Conservation (phyloP, 2,797 vertebrate species). For the Agapornis canus region DNA sequence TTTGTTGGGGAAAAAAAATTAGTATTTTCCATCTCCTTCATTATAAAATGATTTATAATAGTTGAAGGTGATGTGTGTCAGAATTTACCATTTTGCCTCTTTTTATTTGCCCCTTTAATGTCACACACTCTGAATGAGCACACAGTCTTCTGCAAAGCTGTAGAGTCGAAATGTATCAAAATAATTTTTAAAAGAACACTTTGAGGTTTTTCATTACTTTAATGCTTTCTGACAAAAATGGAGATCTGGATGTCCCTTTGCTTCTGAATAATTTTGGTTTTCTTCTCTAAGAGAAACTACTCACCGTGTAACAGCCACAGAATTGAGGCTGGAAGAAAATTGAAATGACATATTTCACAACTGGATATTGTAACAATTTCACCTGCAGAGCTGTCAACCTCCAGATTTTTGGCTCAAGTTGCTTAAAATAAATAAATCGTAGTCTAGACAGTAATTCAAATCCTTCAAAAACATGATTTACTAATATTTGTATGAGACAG, state of each 20-base stretch:
- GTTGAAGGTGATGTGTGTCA: not conserved
- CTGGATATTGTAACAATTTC: not conserved
- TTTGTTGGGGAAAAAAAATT: not conserved
- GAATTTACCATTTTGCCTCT: not conserved
- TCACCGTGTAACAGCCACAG: not conserved
- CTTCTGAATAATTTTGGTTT: not conserved
- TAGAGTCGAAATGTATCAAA: not conserved
- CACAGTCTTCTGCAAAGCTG: not conserved
- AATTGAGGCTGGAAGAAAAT: not conserved
- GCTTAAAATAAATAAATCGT: not conserved
- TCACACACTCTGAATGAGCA: not conserved
- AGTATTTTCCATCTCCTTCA: not conserved
- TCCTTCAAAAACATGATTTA: not conserved
- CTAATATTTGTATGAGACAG: not conserved
- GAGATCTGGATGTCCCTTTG: not conserved
- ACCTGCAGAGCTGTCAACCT: not conserved
- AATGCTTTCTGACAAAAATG: conserved; percentile 4
- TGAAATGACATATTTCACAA: not conserved
- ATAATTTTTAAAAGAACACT: not conserved
- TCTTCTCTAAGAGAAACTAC: not conserved
- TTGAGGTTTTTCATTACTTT: not conserved
- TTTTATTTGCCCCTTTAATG: not conserved
- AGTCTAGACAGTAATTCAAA: not conserved
- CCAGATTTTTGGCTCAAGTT: not conserved
- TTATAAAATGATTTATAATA: not conserved